Evolutionary conservation across 2,888 invertebrate species (phyloP).

Genomic region (Catocala sponsa): DNA sequence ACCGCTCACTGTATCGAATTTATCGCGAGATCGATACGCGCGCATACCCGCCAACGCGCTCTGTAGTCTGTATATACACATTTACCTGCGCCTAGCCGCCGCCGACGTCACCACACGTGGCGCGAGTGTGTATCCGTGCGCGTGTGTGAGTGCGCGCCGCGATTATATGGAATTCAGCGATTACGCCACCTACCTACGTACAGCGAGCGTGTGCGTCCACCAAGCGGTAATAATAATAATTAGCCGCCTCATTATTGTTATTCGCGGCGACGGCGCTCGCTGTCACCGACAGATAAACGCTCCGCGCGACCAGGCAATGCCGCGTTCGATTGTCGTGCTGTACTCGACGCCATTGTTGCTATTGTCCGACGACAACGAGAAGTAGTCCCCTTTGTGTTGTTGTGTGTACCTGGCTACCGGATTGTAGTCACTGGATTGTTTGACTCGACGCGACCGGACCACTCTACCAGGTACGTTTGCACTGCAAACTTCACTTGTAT

Average conservation of each 20-base stretch:
- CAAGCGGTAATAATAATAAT: conserved; percentile 80
- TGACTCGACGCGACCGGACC: conserved; percentile 55
- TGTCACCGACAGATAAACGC: conserved; percentile 75
- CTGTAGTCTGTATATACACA: conserved; percentile 55
- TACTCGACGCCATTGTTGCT: conserved; percentile 57
- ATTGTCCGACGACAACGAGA: conserved; percentile 64
- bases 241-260: conserved; percentile 77
- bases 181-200: conserved; percentile 77
- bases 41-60: conserved; percentile 65
- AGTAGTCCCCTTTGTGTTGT: conserved; percentile 62
- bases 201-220: conserved; percentile 63
- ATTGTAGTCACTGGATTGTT: conserved; percentile 69
- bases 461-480: conserved; percentile 66
- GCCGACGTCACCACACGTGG: conserved; percentile 80
- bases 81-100: conserved; percentile 67
- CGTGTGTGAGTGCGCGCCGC: conserved; percentile 63
- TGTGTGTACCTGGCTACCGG: conserved; percentile 58
- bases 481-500: conserved; percentile 64
- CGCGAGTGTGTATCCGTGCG: conserved; percentile 56
- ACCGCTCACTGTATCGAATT: conserved; percentile 82
- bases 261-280: conserved; percentile 65
- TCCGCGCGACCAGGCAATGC: conserved; percentile 62
- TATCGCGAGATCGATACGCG: conserved; percentile 82
- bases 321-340: conserved; percentile 58
- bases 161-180: conserved; percentile 79